Conservation (phyloP, 2,113 vertebrate species). For the Pogona vitticeps region DNA sequence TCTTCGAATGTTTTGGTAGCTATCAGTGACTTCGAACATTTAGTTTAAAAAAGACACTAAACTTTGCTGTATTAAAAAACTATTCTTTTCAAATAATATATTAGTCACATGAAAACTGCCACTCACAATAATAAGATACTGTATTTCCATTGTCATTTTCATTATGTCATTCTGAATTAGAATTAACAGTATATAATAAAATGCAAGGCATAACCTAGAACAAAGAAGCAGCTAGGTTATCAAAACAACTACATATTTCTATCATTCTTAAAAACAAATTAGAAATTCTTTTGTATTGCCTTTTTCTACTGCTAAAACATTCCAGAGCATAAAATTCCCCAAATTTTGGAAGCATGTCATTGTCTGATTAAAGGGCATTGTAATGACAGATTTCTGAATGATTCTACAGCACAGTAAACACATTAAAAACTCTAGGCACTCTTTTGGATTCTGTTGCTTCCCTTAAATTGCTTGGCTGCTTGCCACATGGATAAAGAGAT, state of each 20-base stretch:
- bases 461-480: slow-evolving; percentile 34
- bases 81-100: slow-evolving; percentile 21
- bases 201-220: slow-evolving; percentile 29
- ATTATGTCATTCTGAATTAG: not conserved
- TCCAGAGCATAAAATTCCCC: slow-evolving; percentile 60
- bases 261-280: slow-evolving; percentile 57
- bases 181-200: not conserved
- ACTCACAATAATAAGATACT: slow-evolving; percentile 9
- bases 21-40: slow-evolving; percentile 19
- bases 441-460: not conserved
- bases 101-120: not conserved
- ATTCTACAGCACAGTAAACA: slow-evolving; percentile 39
- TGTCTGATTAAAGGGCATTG: slow-evolving; percentile 47
- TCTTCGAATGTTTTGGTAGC: slow-evolving; percentile 23
- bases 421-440: slow-evolving; percentile 16
- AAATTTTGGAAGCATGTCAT: slow-evolving; percentile 49
- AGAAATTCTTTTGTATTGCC: slow-evolving; percentile 53
- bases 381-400: slow-evolving; percentile 51
- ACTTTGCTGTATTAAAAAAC: slow-evolving; percentile 7
- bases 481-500: slow-evolving; percentile 25
- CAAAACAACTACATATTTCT: slow-evolving; percentile 48
- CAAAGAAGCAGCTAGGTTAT: slow-evolving; percentile 31
- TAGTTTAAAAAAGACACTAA: not conserved
- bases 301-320: slow-evolving; percentile 50
- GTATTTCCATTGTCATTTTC: slow-evolving; percentile 13